Evolutionary conservation across 2,888 invertebrate genomes (phyloP).

Genomic region (Chloroclystis v-ata): DNA sequence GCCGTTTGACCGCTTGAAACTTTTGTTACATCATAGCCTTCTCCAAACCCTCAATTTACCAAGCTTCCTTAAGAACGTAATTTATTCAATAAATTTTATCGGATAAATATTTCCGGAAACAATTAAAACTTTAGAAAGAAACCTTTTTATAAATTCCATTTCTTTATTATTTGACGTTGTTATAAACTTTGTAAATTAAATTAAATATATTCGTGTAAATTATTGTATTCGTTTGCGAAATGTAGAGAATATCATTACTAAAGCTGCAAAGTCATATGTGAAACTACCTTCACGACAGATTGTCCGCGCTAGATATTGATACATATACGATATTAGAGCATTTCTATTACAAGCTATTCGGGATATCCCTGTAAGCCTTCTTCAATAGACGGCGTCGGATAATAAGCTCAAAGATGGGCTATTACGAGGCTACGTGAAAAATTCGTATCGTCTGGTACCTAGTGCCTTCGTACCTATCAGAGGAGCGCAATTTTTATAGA

Average conservation of each 20-base stretch:
- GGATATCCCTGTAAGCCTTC: constrained; percentile 73
- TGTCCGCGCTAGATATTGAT: not conserved
- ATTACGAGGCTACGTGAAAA: constrained; percentile 65
- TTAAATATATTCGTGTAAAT: too few species aligned
- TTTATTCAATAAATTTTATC: not conserved
- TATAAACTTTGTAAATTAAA: not conserved
- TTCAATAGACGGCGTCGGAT: constrained; percentile 74
- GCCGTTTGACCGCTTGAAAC: constrained; percentile 26
- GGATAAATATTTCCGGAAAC: not conserved
- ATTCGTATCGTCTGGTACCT: constrained; percentile 61
- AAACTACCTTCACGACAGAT: too few species aligned
- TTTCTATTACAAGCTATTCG: constrained; percentile 59
- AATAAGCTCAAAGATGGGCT: constrained; percentile 75
- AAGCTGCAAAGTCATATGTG: too few species aligned
- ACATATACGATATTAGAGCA: not conserved
- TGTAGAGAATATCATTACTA: too few species aligned
- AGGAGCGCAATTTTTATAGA: constrained; percentile 58
- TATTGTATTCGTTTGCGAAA: too few species aligned
- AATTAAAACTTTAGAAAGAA: not conserved
- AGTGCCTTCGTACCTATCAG: constrained; percentile 29
- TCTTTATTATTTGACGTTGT: not conserved
- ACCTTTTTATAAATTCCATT: not conserved
- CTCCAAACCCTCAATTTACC: not conserved
- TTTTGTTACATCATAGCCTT: constrained; percentile 29
- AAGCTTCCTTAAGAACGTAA: not conserved